These are phyloP conservation scores for Acrobasis suavella DNA, from an alignment of 2,888 invertebrate genomes.

Conservation along the genomic window DNA sequence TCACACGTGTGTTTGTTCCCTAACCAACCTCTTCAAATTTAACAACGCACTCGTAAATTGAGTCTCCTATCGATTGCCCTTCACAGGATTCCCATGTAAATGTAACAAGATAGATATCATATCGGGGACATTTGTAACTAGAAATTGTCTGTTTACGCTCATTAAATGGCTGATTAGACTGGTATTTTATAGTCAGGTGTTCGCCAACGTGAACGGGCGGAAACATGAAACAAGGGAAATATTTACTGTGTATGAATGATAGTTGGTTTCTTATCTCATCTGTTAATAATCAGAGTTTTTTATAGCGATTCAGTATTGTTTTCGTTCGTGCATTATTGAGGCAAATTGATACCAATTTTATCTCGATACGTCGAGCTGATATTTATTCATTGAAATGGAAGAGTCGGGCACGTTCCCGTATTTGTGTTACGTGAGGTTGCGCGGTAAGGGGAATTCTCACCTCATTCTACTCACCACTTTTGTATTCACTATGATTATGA, in stretches of 20 bases:
- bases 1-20: neutral
- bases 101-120: neutral
- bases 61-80: slow-evolving; percentile 10
- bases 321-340: slow-evolving; percentile 1
- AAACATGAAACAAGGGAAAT: slow-evolving; percentile 6
- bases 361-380: slow-evolving; percentile 24
- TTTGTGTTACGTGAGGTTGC: neutral
- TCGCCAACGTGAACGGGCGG: slow-evolving; percentile 15
- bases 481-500: too few relatives aligned
- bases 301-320: neutral
- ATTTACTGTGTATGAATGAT: slow-evolving; percentile 5
- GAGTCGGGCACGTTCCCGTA: slow-evolving; percentile 12
- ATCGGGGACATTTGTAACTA: slow-evolving; percentile 3
- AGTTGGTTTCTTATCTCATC: slow-evolving; percentile 1
- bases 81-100: neutral
- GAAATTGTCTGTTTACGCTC: neutral
- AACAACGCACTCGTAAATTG: slow-evolving; percentile 13
- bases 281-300: neutral
- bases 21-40: neutral
- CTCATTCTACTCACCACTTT: neutral
- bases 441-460: neutral
- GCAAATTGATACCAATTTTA: slow-evolving; percentile 25
- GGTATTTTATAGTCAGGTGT: slow-evolving; percentile 8
- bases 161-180: slow-evolving; percentile 1
- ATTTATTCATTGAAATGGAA: slow-evolving; percentile 6